Evolutionary conservation across 2,888 invertebrate species (phyloP), one percentile per base, ranked within the genome.

Genomic region (Exocentrus adspersus): DNA sequence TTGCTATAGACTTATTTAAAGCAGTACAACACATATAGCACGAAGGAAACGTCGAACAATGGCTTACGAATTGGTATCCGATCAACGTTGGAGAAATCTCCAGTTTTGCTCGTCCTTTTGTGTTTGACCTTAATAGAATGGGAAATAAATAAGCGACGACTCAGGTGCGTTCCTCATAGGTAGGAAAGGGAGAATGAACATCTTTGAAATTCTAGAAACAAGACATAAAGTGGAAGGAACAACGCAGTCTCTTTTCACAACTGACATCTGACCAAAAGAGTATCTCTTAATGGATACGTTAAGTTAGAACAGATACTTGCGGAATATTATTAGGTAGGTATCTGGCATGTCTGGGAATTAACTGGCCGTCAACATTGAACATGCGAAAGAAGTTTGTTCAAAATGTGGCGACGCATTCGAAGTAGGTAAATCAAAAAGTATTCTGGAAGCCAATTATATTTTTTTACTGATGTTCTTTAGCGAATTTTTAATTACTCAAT

Each of bases 111-210:
- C 54, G 67, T 60, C 67, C 57, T 51, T 65, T 60, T 62, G 51
- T 69, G 65, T 65, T 60, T 60, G 62, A 66, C 62, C 56, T 69
- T 63, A 69, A 62, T 60, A 65, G 66, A 67, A 70, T 59, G 63
- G 62, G 60, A 37, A 67, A 67, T 64, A 65, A 69, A 65, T 60
- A 62, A 64, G 68, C 62, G 12, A 12, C 17, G 32, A 42, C 14
- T 41, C 53, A 41, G 32, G 53, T 21, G 24, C 53, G 53, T 41
- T 16, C 52, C 9, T 41, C 53, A 37, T 12, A 14, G 41, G n/a
- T 2, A 17, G 28, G 12, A 51, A 6, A 19, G 4, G 20, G 37
- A 30, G 30, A 28, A 51, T n/a, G 1, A 20, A n/a, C 51, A 10
- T 21, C 19, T 24, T 14, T 3, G 16, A 4, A 14, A 48, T 12